These are phyloP conservation scores for Neostethus bicornis DNA, from an alignment of 2,797 vertebrate genomes.

Conservation along the genomic window DNA sequence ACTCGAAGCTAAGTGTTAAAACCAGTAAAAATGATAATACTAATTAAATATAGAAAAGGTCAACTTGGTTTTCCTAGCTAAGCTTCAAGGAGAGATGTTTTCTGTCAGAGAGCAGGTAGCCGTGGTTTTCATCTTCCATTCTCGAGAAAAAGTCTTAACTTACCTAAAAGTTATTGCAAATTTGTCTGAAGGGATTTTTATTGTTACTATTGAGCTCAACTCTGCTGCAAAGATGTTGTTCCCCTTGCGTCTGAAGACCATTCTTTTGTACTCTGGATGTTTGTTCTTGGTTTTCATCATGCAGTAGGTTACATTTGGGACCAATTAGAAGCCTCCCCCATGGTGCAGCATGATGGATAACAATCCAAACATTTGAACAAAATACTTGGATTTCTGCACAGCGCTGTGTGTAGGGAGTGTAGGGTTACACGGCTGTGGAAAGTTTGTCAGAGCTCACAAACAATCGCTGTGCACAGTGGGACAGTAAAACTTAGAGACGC, in stretches of 20 bases:
- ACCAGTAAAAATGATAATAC: too few species aligned
- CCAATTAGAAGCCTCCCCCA: not conserved
- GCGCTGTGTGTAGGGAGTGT: not conserved
- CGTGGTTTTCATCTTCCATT: not conserved
- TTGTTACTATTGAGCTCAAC: not conserved
- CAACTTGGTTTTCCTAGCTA: not conserved
- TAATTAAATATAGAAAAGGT: too few species aligned
- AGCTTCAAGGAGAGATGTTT: not conserved
- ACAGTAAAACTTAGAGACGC: too few species aligned
- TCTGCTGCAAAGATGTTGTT: not conserved
- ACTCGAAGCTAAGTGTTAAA: too few species aligned
- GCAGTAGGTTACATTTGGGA: not conserved
- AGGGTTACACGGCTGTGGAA: not conserved
- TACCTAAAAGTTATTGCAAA: not conserved
- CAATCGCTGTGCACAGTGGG: conserved; percentile 3
- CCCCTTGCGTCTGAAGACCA: not conserved
- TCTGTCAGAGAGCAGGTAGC: not conserved
- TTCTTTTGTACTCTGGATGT: not conserved
- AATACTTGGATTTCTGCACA: not conserved
- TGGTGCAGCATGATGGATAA: conserved; percentile 1
- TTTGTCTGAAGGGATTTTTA: not conserved
- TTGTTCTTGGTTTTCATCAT: conserved; percentile 6
- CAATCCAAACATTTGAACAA: conserved; percentile 2
- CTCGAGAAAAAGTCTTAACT: not conserved
- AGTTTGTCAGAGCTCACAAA: not conserved